These are phyloP conservation scores for Camelus bactrianus DNA, from an alignment of 2,113 vertebrate genomes.

Conservation along the genomic window DNA sequence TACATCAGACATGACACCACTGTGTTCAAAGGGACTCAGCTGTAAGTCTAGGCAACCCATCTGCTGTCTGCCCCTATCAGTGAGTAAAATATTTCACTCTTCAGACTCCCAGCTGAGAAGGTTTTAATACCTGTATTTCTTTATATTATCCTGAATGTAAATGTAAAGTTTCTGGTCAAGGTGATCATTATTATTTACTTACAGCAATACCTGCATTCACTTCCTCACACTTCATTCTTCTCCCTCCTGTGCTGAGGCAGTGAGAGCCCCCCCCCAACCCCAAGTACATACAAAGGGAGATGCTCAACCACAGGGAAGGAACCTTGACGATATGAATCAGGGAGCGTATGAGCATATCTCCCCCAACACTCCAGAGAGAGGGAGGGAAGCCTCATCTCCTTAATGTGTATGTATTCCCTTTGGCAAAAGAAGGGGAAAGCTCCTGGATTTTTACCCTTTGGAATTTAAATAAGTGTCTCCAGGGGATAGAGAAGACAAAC, in stretches of 20 bases:
- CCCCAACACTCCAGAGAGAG: neutral
- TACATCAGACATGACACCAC: rapidly evolving
- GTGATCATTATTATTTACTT: neutral
- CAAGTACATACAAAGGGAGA: neutral
- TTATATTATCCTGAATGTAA: neutral
- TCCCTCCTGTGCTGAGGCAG: neutral
- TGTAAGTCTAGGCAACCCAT: too few species aligned
- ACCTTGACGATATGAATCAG: neutral
- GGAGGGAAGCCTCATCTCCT: neutral
- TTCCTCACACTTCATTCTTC: rapidly evolving
- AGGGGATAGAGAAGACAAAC: neutral
- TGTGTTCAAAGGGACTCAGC: neutral
- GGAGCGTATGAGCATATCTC: rapidly evolving
- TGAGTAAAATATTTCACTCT: neutral
- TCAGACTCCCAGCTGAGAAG: neutral
- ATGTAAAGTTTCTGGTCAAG: neutral
- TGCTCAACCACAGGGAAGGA: neutral
- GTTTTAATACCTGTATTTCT: neutral
- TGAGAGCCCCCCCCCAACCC: neutral
- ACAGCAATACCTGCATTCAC: too few species aligned
- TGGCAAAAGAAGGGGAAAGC: neutral
- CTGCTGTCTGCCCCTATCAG: neutral
- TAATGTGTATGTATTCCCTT: neutral
- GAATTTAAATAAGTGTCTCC: neutral
- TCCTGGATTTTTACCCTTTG: neutral